Evolutionary conservation across 2,797 vertebrate species (phyloP).

Genomic region (Lindbergichthys nudifrons): DNA sequence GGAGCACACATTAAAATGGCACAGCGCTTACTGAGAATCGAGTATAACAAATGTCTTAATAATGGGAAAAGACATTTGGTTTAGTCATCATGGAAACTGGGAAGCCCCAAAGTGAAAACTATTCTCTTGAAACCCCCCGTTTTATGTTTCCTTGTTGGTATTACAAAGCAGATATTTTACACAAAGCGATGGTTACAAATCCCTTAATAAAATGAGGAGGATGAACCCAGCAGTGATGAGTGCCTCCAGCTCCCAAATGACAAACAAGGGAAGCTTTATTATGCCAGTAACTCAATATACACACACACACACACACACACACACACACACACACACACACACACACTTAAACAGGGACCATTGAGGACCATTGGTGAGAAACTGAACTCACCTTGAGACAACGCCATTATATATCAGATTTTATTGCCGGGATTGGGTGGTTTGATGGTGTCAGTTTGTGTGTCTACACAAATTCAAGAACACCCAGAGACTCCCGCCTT

Average conservation of each 20-base stretch:
- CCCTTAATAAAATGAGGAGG: slow-evolving; percentile 51
- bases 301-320: slow-evolving; percentile 10
- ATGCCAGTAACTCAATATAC: slow-evolving; percentile 45
- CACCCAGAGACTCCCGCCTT: slow-evolving; percentile 25
- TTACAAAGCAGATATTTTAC: slow-evolving; percentile 20
- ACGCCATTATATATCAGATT: slow-evolving; percentile 1
- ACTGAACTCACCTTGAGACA: slow-evolving; percentile 6
- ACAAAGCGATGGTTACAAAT: slow-evolving; percentile 37
- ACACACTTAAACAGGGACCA: neutral
- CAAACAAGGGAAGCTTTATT: slow-evolving; percentile 54
- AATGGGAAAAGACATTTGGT: slow-evolving; percentile 42
- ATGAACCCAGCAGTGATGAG: slow-evolving; percentile 30
- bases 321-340: slow-evolving; percentile 17
- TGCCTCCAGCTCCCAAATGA: slow-evolving; percentile 35
- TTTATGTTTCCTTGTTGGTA: slow-evolving; percentile 40
- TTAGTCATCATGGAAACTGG: slow-evolving; percentile 20
- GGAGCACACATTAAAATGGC: slow-evolving; percentile 16
- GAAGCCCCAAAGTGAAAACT: slow-evolving; percentile 14
- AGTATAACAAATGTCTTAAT: slow-evolving; percentile 53
- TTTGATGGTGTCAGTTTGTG: neutral
- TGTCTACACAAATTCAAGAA: slow-evolving; percentile 54
- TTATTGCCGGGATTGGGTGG: slow-evolving; percentile 5
- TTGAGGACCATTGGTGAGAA: neutral
- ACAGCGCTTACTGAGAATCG: slow-evolving; percentile 9
- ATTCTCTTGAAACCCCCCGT: slow-evolving; percentile 19